Percentiles rank a stretch among this genome's conserved stretches.
Conservation (phyloP, 2,888 invertebrate genomes). For the Dusona sp. region DNA sequence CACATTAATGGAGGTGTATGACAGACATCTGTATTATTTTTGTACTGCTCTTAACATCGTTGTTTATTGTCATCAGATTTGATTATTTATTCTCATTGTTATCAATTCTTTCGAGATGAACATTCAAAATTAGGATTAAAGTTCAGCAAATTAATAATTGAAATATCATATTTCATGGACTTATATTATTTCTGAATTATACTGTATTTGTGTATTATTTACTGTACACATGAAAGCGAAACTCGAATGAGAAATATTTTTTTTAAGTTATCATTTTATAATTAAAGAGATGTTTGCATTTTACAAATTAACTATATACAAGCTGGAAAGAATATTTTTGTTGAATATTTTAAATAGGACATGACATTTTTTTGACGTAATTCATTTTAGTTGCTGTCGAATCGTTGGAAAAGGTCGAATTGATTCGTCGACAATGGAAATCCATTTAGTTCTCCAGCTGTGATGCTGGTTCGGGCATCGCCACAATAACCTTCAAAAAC, state of each 20-base stretch:
- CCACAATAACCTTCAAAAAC: constrained; percentile 28
- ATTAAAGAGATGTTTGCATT: not conserved
- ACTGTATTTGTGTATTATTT: too few species aligned
- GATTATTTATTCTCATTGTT: too few species aligned
- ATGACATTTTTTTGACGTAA: not conserved
- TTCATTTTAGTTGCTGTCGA: not conserved
- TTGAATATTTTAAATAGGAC: not conserved
- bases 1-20: not conserved
- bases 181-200: too few species aligned
- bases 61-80: not conserved
- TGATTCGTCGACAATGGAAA: constrained; percentile 43
- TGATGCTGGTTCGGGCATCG: constrained; percentile 25
- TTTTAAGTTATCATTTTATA: too few species aligned
- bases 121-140: too few species aligned
- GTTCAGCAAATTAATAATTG: too few species aligned
- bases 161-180: too few species aligned
- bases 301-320: not conserved
- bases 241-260: not conserved
- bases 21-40: too few species aligned
- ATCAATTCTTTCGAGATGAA: too few species aligned
- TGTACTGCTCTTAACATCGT: not conserved
- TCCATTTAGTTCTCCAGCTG: constrained; percentile 51
- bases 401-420: not conserved
- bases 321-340: not conserved
- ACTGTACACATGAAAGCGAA: too few species aligned